Evolutionary conservation across 2,113 vertebrate species (phyloP), one percentile per base, ranked within the genome.

Genomic region (Pomatostomus ruficeps): DNA sequence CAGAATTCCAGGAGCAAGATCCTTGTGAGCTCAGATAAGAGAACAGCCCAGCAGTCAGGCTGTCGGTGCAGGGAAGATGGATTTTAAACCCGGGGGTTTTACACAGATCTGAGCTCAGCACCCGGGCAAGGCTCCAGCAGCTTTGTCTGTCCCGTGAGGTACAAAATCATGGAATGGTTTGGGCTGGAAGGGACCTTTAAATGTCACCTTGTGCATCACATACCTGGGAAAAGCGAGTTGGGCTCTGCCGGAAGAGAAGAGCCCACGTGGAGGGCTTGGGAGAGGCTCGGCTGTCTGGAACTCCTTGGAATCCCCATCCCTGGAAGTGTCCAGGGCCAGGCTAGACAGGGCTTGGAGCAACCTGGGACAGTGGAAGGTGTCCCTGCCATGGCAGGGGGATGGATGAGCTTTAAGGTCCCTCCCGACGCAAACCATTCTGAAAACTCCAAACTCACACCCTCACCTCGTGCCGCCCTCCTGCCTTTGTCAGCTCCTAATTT

Each of bases 401-500:
- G 22, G 15, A 35, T 33, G 35, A 35, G 17, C 13, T 57, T n/a
- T 5, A 45, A 28, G 20, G 2, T 38, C 36, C 33, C 49, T 89
- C 52, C 58, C 26, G 14, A 38, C 2, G 0, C 77, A 45, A 59
- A 73, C 11, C 61, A 8, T 2, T 5, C 3, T 2, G 20, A 14
- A 74, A 71, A 54, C 45, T 4, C 45, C 68, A 5, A 19, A n/a
- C 11, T 28, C 14, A 3, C 8, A 1, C 4, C 35, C 43, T 12
- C 76, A 29, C 14, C 31, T 6, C 17, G 2, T 5, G 4, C 25
- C 4, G 1, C 8, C 20, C 38, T 28, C n/a, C 4, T 1, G 8
- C 43, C 40, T 70, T n/a, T 21, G 16, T 2, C 74, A 13, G 8
- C 66, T 48, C 42, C 4, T 1, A 0, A 22, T 25, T 36, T 10